A percentile compares a stretch with the other conserved stretches of the same genome.
Conservation (phyloP, 2,797 vertebrate species). For the Arrhamphus sclerolepis region DNA sequence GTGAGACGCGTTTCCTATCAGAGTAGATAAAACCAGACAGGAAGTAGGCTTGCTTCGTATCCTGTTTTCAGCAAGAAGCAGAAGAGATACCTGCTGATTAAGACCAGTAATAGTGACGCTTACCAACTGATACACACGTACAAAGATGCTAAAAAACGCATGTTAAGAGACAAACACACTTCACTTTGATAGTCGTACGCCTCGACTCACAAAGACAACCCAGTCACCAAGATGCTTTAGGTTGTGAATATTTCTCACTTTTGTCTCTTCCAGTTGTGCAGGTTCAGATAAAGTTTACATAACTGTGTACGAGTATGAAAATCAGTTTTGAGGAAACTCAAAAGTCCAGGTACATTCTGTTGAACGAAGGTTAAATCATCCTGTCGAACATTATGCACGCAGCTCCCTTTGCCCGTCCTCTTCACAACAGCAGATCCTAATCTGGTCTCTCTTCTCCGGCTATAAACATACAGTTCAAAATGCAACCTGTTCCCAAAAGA, state of each 20-base stretch:
- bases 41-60: conserved; percentile 63
- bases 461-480: conserved; percentile 3
- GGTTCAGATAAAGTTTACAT: conserved; percentile 17
- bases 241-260: conserved; percentile 24
- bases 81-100: conserved; percentile 51
- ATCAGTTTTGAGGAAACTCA: conserved; percentile 23
- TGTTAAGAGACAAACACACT: background rate
- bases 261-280: conserved; percentile 25
- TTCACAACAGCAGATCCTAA: no score
- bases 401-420: background rate
- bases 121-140: conserved; percentile 16
- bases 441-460: background rate
- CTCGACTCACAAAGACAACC: conserved; percentile 19
- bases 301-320: conserved; percentile 1
- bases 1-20: conserved; percentile 15
- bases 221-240: conserved; percentile 42
- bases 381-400: no score
- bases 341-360: conserved; percentile 46
- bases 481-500: no score
- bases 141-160: background rate
- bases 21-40: conserved; percentile 43
- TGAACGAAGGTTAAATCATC: background rate
- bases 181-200: no score
- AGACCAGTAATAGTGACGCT: conserved; percentile 4
- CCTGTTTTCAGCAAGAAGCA: conserved; percentile 61